Evolutionary conservation across 2,888 invertebrate genomes (phyloP).

Genomic region (Melikaiella ostensackeni): DNA sequence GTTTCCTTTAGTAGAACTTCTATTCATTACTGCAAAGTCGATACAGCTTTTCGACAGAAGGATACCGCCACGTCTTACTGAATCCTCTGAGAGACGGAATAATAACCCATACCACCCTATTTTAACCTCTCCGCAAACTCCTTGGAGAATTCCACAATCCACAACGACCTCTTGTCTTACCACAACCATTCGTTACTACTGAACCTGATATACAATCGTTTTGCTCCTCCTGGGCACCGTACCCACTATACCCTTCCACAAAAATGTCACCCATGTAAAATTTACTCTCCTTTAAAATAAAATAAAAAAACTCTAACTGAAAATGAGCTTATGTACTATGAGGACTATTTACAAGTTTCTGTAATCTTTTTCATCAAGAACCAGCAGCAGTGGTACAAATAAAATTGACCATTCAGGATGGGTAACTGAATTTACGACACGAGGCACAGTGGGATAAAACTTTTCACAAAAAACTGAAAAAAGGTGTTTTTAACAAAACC

Average conservation of each 20-base stretch:
- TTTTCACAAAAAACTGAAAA: too few species aligned
- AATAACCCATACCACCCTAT: slow-evolving; percentile 16
- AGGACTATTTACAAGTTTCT: not conserved
- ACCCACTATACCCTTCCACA: not conserved
- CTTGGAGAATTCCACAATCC: slow-evolving; percentile 13
- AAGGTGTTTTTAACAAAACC: too few species aligned
- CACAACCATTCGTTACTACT: slow-evolving; percentile 29
- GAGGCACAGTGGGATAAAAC: too few species aligned
- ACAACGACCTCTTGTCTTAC: slow-evolving; percentile 25
- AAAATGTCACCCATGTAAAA: not conserved
- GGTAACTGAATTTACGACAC: not conserved
- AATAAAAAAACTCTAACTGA: not conserved
- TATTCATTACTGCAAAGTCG: slow-evolving; percentile 16
- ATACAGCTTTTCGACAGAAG: not conserved
- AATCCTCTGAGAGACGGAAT: slow-evolving; percentile 22
- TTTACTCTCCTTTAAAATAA: not conserved
- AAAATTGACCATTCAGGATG: not conserved
- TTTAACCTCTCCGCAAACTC: not conserved
- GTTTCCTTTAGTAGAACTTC: slow-evolving; percentile 12
- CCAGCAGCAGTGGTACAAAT: not conserved
- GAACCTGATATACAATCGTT: slow-evolving; percentile 15
- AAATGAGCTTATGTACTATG: not conserved
- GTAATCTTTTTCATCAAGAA: not conserved
- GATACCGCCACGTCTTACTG: slow-evolving; percentile 12
- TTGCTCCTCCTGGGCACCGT: not conserved